Evolutionary conservation across 2,113 vertebrate species (phyloP), one percentile per base, ranked within the genome.

Genomic region (Eolophus roseicapilla): DNA sequence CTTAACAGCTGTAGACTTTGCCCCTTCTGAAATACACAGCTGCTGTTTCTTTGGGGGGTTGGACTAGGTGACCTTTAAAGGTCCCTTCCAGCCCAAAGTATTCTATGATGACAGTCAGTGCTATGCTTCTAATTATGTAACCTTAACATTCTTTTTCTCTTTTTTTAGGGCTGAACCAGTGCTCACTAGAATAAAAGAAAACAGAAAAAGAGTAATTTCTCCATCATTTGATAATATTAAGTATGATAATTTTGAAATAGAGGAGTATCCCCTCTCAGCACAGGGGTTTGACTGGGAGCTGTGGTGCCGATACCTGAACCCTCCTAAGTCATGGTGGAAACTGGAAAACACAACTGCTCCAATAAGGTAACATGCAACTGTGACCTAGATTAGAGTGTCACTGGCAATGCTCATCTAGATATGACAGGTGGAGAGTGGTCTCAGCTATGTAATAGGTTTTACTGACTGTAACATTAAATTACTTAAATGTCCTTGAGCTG

Each of bases 281-380:
- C 99, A 99, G 93, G 99, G 99, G 33, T 99, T 99, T 76, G 99
- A 99, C 98, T 99, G 99, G 99, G 99, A 99, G 95, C 97, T 99
- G 76, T 99, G 99, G 99, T 99, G 99, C 93, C 98, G 99, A 28
- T 99, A 99, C 80, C 98, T 99, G 96, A 99, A 99, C 94, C 99
- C 99, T 28, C 99, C 99, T 17, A 99, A 99, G 86, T 98, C 98
- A 33, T 99, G 99, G 99, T 99, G 99, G 99, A 99, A 99, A 83
- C 96, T 98, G 88, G 98, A 98, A 94, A 99, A 99, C 97, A 98
- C 98, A 95, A 99, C 98, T 7, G 99, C 99, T 79, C 99, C 99
- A 0, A 99, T 99, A 97, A 99, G 99, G 99, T 99, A 98, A 68
- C 5, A 1, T 81, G 39, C 19, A 73, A 17, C 4, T 17, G 25